Evolutionary conservation across 1,140 invertebrate genomes (phyloP), one percentile per base, ranked within the genome.

Genomic region (Adoxophyes honmai): DNA sequence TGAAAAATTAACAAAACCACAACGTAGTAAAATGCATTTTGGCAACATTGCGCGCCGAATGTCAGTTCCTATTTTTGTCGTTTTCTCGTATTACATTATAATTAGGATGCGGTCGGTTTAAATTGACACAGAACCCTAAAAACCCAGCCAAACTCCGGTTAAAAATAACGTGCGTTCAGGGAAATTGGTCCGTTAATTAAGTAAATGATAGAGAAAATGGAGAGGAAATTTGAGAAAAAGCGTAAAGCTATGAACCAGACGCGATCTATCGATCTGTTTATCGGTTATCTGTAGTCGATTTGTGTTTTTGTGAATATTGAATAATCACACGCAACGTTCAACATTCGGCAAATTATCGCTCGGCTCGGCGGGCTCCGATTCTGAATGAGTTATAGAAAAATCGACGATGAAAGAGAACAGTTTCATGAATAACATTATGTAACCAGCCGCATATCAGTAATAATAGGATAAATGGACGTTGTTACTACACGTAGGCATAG

Each of bases 111-210:
- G 39, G 39, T n/a, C 39, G 15, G 16, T 44, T 14, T 44, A 21
- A 44, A 44, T 21, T n/a, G n/a, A n/a, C n/a, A n/a, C n/a, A n/a
- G n/a, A n/a, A n/a, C n/a, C n/a, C n/a, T n/a, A 44, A 42, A 44
- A 44, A 21, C 39, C 15, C 39, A 21, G 42, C 28, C 42, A 48
- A 48, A 48, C 42, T 48, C 42, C 11, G 42, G 42, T 21, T 48
- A 48, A 48, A 48, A 48, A 48, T 48, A 18, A 11, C 39, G 42
- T 33, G 39, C 16, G 39, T 44, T 21, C 39, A 21, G n/a, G 16
- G 42, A 21, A 48, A 48, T 48, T 48, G 42, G 4, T 48, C 11
- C 42, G 16, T 16, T 48, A 48, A 48, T 48, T 16, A 18, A 48
- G 42, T 48, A 18, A 18, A 48, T 28, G 42, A 6, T 18, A 10